Evolutionary conservation across 1,140 invertebrate genomes (phyloP).

Genomic region (Stegodyphus dumicola): DNA sequence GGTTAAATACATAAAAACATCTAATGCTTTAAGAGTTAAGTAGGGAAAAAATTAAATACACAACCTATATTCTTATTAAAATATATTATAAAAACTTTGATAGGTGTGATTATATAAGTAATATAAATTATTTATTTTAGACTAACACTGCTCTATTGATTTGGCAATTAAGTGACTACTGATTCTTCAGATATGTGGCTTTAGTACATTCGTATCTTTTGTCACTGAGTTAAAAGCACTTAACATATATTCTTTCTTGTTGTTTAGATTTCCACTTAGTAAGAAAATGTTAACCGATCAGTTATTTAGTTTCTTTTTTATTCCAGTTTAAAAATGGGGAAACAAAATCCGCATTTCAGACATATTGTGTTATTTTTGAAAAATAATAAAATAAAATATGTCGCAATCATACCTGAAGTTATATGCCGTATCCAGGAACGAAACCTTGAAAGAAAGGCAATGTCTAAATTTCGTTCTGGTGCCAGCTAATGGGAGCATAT

Average conservation of each 20-base stretch:
- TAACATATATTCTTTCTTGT: not conserved
- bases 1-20: no score
- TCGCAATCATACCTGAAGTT: not conserved
- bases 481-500: no score
- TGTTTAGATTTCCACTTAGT: not conserved
- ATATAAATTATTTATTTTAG: no score
- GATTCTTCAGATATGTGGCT: not conserved
- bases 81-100: no score
- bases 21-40: no score
- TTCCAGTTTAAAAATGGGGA: not conserved
- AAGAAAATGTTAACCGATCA: not conserved
- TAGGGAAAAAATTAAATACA: no score
- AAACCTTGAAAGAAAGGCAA: not conserved
- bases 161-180: not conserved
- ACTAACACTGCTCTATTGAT: no score
- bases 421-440: not conserved
- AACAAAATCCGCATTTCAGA: not conserved
- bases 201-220: not conserved
- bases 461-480: not conserved
- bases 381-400: not conserved
- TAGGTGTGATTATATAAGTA: no score
- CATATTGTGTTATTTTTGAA: not conserved
- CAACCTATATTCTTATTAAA: no score
- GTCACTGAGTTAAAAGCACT: not conserved
- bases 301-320: not conserved